Base-by-base conservation (phyloP, 2,113 vertebrate genomes). In the Onychostruthus taczanowskii region DNA sequence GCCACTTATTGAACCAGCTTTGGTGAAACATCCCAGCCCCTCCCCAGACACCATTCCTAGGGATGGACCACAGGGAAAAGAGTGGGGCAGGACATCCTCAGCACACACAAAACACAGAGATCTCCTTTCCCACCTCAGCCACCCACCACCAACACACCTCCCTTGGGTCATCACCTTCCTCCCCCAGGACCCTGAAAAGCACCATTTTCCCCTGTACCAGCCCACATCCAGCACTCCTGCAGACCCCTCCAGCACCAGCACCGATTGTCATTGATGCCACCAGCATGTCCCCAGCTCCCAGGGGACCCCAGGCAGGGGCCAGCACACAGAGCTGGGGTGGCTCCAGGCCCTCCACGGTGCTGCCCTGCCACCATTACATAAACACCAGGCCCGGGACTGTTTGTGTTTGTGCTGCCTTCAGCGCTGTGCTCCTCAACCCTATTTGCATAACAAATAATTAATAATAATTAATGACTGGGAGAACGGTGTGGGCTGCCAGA, bases 401-500 rank as follows among this genome's bases (percentile, higher is more conserved):
- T 70, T 88, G 55, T 43, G 2, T 77, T 90, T 81, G 88, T 84
- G 85, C 69, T 55, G 90, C 79, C 84, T 88, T n/a, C 84, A 70
- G 85, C 12, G 0, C 70, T 47, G 55, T 5, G 27, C 72, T 93
- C 68, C 80, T 80, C 93, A 74, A n/a, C 56, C 89, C 61, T 96
- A 92, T 93, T 63, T 93, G 92, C 83, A 94, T 93, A 92, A 94
- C 93, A 96, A 96, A 94, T 88, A 95, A 96, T 96, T 97, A 96
- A 97, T 97, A 97, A 96, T 81, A 94, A 91, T 96, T 93, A 94
- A 94, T 67, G 93, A 68, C 72, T 18, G 52, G 64, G 63, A 83
- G 72, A 93, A 64, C 0, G 3, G 89, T 62, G 41, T 8, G 3
- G n/a, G 47, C 35, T 84, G 94, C 94, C 96, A 96, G 94, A 59